Conservation (phyloP, 1,140 invertebrate genomes). For the Meloidogyne exigua region DNA sequence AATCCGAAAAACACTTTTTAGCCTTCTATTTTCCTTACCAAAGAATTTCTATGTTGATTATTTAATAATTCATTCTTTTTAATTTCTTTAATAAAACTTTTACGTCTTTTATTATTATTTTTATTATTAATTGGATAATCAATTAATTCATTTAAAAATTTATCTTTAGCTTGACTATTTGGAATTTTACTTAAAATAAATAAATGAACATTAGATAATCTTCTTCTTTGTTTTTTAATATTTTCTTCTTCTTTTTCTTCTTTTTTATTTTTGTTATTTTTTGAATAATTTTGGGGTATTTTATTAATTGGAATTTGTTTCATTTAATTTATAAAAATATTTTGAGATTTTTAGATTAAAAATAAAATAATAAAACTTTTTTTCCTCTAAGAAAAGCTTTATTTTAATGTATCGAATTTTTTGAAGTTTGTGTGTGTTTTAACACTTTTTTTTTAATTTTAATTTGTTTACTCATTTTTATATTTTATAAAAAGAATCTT, state of each 20-base stretch:
- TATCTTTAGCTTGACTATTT: conserved; percentile 48
- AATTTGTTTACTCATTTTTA: not conserved
- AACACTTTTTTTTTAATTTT: not conserved
- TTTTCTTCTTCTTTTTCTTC: not conserved
- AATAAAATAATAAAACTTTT: not conserved
- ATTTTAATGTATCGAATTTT: conserved; percentile 1
- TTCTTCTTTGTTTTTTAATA: not conserved
- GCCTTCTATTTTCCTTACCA: not conserved
- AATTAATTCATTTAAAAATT: conserved; percentile 50
- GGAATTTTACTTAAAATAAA: conserved; percentile 52
- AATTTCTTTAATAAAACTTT: not conserved
- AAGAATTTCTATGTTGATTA: not conserved
- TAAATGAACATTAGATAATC: conserved; percentile 4
- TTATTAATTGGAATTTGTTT: not conserved
- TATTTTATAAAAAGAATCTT: not conserved
- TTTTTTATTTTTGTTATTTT: not conserved
- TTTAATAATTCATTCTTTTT: not conserved
- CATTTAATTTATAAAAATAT: not conserved
- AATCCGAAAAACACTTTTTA: too few species aligned
- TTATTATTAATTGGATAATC: conserved; percentile 39
- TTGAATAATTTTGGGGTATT: not conserved
- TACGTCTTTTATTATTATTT: not conserved
- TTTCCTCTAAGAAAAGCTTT: not conserved
- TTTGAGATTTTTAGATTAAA: too few species aligned
- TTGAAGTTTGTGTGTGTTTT: not conserved